Evolutionary conservation across 2,888 invertebrate species (phyloP).

Genomic region (Ceratothoa steindachneri): DNA sequence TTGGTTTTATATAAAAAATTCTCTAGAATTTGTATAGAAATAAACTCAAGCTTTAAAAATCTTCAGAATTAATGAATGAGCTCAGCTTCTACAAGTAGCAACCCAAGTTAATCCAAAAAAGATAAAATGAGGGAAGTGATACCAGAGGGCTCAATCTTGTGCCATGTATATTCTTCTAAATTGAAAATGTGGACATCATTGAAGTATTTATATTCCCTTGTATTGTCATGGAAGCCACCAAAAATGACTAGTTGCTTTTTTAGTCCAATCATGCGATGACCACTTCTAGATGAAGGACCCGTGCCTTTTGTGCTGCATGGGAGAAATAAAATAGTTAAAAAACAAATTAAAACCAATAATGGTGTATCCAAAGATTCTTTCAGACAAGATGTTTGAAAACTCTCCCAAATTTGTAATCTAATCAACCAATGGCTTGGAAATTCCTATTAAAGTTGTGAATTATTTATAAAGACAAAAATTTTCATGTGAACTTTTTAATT

Average conservation of each 20-base stretch:
- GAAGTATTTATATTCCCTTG: slow-evolving; percentile 78
- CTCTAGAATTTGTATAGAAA: too few species aligned
- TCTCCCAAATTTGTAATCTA: too few species aligned
- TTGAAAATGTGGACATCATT: slow-evolving; percentile 81
- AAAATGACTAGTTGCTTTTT: slow-evolving; percentile 78
- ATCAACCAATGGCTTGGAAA: too few species aligned
- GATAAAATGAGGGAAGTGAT: too few species aligned
- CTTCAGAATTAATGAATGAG: too few species aligned
- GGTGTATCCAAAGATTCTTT: not conserved
- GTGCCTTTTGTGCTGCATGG: slow-evolving; percentile 57
- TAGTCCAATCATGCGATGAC: slow-evolving; percentile 78
- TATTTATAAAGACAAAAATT: too few species aligned
- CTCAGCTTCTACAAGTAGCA: too few species aligned
- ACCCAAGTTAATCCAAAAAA: too few species aligned
- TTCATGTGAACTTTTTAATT: too few species aligned
- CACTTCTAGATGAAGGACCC: slow-evolving; percentile 79
- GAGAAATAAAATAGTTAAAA: slow-evolving; percentile 52
- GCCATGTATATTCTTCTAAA: slow-evolving; percentile 73
- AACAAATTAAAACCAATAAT: not conserved
- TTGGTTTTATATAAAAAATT: too few species aligned
- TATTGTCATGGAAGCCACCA: slow-evolving; percentile 88
- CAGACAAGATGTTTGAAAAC: not conserved
- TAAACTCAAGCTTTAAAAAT: too few species aligned
- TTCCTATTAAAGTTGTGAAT: too few species aligned
- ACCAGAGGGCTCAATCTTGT: slow-evolving; percentile 60